Evolutionary conservation across 1,140 invertebrate genomes (phyloP), one percentile per base, ranked within the genome.

Genomic region (Varroa destructor): DNA sequence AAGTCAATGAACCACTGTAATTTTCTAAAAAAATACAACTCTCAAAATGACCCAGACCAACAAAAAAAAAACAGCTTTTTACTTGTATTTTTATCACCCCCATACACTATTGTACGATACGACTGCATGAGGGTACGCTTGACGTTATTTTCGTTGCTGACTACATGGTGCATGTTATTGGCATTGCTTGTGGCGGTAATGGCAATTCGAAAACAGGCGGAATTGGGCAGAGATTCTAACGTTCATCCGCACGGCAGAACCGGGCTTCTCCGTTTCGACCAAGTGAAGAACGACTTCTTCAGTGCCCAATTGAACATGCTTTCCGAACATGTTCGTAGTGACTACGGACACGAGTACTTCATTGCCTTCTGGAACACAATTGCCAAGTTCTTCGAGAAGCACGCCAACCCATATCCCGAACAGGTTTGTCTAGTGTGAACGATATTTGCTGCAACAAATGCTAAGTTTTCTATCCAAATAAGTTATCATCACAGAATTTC

Each of bases 251-350:
- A 51, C 57, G 36, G 3, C 6, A 51, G 55, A 5, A 72, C 55
- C 56, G 57, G 56, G n/a, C 42, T 43, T 1, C 54, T 61, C n/a
- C 42, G 56, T 1, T 61, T 57, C 25, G 40, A 72, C 43, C 51
- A 72, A 36, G 56, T 61, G 36, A 72, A 56, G 57, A 36, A 6
- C 1, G 25, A 70, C 12, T 72, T 72, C 56, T 37, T 57, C 42
- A 72, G 67, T 42, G 56, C 14, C 36, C 36, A 71, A 37, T 40
- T 43, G n/a, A 72, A 61, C 42, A 55, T 71, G 74, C 75, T 56
- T 70, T 72, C 40, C 56, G 37, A 74, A 75, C 74, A 56, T 73
- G 73, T 8, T 74, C 55, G 72, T 71, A 72, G 42, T 74, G 73
- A 43, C 56, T 40, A 10, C 37, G 61, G 61, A 2, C 61, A n/a